A percentile compares a stretch with the other conserved stretches of the same genome.
These are phyloP conservation scores for Drosophila albomicans DNA, from an alignment of 1,140 invertebrate species.

Conservation along the genomic window DNA sequence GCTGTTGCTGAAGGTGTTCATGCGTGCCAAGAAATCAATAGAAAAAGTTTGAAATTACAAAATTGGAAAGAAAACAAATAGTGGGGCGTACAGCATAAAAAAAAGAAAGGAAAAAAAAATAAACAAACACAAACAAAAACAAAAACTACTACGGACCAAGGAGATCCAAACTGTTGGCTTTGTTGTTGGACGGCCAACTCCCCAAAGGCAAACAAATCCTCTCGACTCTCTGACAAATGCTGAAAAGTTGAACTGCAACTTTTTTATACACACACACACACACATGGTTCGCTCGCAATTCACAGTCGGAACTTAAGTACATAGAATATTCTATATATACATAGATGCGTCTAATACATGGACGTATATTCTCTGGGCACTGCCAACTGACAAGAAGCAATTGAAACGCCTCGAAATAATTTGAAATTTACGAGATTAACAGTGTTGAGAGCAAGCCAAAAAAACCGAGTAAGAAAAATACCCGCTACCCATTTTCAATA, in stretches of 20 bases:
- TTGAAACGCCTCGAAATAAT: conserved; percentile 3
- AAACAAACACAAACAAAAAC: conserved; percentile 40
- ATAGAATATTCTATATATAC: conserved; percentile 39
- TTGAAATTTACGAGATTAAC: background rate
- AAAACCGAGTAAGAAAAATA: too few relatives aligned
- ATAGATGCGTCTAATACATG: conserved; percentile 22
- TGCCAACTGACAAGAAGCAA: conserved; percentile 17
- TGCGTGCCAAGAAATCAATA: conserved; percentile 81
- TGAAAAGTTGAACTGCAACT: conserved; percentile 81
- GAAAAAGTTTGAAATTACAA: conserved; percentile 83
- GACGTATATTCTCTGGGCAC: background rate
- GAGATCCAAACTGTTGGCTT: conserved; percentile 63
- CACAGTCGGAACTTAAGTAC: conserved; percentile 13
- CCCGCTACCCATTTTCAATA: too few relatives aligned
- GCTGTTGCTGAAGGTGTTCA: conserved; percentile 79
- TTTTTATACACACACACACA: conserved; percentile 34
- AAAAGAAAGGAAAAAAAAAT: conserved; percentile 45
- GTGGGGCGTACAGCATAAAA: conserved; percentile 55
- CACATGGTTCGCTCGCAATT: conserved; percentile 41
- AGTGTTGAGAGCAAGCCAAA: too few relatives aligned
- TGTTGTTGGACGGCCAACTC: conserved; percentile 30
- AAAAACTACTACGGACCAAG: conserved; percentile 24
- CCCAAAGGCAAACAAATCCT: conserved; percentile 80
- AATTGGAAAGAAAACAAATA: conserved; percentile 83
- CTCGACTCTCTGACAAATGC: conserved; percentile 76